Evolutionary conservation across 2,888 invertebrate species (phyloP).

Genomic region (Oscheius sp.): DNA sequence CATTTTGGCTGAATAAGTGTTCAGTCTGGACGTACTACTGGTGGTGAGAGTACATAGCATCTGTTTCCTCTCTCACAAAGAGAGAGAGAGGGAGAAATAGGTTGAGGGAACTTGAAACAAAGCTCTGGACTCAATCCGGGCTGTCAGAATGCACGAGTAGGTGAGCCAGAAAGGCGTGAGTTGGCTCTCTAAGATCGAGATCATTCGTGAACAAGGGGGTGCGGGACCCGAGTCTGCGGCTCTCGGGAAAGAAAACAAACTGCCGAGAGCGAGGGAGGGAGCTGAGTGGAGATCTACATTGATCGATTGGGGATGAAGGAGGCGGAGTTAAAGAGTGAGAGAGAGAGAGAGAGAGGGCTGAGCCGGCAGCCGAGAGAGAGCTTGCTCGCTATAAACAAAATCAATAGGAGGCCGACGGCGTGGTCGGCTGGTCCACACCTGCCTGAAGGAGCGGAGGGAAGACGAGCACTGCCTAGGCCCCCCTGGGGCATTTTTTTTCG

Average conservation of each 20-base stretch:
- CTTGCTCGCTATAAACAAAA: slow-evolving; percentile 41
- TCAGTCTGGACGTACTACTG: too few relatives aligned
- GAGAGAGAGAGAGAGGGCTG: slow-evolving; percentile 27
- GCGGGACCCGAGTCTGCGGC: slow-evolving; percentile 21
- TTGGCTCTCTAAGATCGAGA: not conserved
- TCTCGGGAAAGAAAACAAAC: slow-evolving; percentile 22
- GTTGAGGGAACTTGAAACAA: slow-evolving; percentile 1
- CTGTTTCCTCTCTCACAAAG: not conserved
- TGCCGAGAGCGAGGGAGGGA: slow-evolving; percentile 13
- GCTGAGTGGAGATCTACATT: slow-evolving; percentile 37
- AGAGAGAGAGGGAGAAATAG: not conserved
- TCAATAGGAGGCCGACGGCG: slow-evolving; percentile 32
- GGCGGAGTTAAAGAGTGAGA: slow-evolving; percentile 24
- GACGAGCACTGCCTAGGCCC: not conserved
- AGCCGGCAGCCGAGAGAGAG: slow-evolving; percentile 26
- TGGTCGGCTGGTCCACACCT: slow-evolving; percentile 33
- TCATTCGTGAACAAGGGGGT: slow-evolving; percentile 1
- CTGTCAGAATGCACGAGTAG: slow-evolving; percentile 27
- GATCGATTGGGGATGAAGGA: slow-evolving; percentile 2
- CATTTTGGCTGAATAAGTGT: too few relatives aligned
- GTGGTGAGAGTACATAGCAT: too few relatives aligned
- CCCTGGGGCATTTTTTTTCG: slow-evolving; percentile 1
- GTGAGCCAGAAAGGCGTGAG: not conserved
- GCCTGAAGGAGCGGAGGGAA: not conserved
- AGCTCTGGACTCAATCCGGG: slow-evolving; percentile 16